Evolutionary conservation across 2,888 invertebrate species (phyloP).

Genomic region (Herminia tarsipennalis): DNA sequence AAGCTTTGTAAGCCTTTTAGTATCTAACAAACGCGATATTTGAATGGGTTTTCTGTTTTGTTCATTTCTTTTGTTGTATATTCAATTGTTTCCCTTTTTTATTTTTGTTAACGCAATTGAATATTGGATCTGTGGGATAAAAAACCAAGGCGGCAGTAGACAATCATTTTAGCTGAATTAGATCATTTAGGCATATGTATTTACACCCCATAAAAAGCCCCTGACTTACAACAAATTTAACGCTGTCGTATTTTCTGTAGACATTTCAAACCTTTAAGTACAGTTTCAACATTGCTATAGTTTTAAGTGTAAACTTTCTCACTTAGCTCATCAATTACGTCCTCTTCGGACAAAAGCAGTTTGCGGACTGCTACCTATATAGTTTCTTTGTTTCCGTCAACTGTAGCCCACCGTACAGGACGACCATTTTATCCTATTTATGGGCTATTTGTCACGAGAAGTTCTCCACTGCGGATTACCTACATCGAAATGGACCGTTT

Average conservation of each 20-base stretch:
- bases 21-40: too few species aligned
- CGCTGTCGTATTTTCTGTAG: background rate
- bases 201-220: too few species aligned
- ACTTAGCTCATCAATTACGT: conserved; percentile 31
- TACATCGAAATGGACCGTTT: conserved; percentile 44
- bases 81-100: too few species aligned
- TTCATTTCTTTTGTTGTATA: too few species aligned
- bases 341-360: conserved; percentile 31
- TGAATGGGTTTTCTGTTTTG: too few species aligned
- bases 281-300: conserved; percentile 19
- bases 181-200: too few species aligned
- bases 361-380: conserved; percentile 49
- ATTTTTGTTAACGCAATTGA: too few species aligned
- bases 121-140: too few species aligned
- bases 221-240: too few species aligned
- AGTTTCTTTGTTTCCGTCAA: conserved; percentile 61
- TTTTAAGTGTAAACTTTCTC: conserved; percentile 17
- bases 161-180: too few species aligned
- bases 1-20: background rate
- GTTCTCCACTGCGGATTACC: conserved; percentile 48
- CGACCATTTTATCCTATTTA: conserved; percentile 56
- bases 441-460: conserved; percentile 58
- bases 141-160: too few species aligned
- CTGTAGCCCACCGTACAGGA: conserved; percentile 48
- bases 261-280: background rate